Evolutionary conservation across 1,140 invertebrate species (phyloP).

Genomic region (Drosophila fuyamai): DNA sequence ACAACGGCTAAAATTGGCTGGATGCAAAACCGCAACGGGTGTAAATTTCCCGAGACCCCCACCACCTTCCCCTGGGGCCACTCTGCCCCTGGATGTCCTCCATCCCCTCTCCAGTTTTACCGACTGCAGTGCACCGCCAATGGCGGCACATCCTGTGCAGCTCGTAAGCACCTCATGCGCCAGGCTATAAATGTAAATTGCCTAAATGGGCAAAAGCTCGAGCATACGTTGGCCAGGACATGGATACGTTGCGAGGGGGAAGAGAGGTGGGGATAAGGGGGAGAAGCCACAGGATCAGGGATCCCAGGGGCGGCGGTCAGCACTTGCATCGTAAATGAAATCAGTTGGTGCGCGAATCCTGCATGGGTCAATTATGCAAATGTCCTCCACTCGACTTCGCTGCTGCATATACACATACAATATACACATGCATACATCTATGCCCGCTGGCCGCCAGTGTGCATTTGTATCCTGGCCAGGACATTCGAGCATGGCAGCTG

Average conservation of each 20-base stretch:
- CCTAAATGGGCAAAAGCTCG: conserved; percentile 81
- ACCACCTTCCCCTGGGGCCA: not conserved
- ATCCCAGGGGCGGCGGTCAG: conserved; percentile 1
- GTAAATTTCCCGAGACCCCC: conserved; percentile 68
- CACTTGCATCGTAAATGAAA: conserved; percentile 73
- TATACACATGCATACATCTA: conserved; percentile 14
- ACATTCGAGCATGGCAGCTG: conserved; percentile 30
- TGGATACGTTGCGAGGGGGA: conserved; percentile 47
- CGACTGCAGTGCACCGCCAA: conserved; percentile 41
- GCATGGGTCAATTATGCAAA: conserved; percentile 83
- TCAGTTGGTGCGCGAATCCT: conserved; percentile 83
- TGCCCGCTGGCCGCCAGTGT: conserved; percentile 3
- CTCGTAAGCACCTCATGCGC: conserved; percentile 82
- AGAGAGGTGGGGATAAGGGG: not conserved
- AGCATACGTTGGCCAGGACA: conserved; percentile 76
- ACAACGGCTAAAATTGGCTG: conserved; percentile 62
- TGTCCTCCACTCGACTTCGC: conserved; percentile 54
- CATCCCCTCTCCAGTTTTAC: too few relatives aligned
- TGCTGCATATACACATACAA: not conserved
- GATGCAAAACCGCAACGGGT: conserved; percentile 76
- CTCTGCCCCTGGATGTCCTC: not conserved
- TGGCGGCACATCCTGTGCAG: conserved; percentile 80
- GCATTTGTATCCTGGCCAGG: conserved; percentile 34
- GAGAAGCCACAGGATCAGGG: not conserved
- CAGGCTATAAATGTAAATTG: conserved; percentile 83